Percentiles rank a stretch among this genome's conserved stretches.
Evolutionary conservation across 2,113 vertebrate species (phyloP).

Genomic region (Platysteira castanea): DNA sequence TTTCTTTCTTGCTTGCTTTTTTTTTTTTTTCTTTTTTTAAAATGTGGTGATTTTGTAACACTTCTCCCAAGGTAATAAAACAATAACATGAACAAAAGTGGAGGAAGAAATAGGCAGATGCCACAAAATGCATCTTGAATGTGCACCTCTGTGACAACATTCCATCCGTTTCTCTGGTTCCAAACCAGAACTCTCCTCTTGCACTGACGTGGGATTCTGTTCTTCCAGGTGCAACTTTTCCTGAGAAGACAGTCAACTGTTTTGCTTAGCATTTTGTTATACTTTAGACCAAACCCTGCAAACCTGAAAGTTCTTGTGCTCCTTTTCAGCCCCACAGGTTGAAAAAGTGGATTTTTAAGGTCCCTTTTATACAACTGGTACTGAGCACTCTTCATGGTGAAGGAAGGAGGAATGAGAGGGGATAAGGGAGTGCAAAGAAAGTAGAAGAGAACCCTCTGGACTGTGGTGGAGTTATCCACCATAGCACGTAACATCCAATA

Average conservation of each 20-base stretch:
- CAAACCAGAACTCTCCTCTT: neutral
- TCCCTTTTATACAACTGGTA: neutral
- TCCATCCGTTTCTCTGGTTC: neutral
- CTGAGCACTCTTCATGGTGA: neutral
- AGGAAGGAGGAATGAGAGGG: neutral
- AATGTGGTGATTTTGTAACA: neutral
- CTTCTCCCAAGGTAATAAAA: slow-evolving; percentile 41
- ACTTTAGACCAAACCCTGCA: neutral
- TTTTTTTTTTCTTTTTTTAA: neutral
- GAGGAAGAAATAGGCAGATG: neutral
- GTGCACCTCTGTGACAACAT: neutral
- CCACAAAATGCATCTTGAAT: neutral
- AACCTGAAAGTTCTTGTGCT: neutral
- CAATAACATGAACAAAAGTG: neutral
- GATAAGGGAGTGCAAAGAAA: neutral
- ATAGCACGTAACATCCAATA: neutral
- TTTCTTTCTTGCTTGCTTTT: neutral
- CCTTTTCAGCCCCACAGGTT: neutral
- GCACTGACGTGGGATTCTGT: neutral
- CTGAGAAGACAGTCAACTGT: neutral
- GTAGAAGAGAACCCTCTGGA: neutral
- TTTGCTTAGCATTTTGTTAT: neutral
- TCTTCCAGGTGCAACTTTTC: neutral
- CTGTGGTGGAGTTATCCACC: neutral
- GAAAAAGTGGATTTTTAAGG: neutral